A percentile compares a stretch with the other conserved stretches of the same genome.
Conservation (phyloP, 53 echinoderm and acorn worm species). For the Crossaster papposus region DNA sequence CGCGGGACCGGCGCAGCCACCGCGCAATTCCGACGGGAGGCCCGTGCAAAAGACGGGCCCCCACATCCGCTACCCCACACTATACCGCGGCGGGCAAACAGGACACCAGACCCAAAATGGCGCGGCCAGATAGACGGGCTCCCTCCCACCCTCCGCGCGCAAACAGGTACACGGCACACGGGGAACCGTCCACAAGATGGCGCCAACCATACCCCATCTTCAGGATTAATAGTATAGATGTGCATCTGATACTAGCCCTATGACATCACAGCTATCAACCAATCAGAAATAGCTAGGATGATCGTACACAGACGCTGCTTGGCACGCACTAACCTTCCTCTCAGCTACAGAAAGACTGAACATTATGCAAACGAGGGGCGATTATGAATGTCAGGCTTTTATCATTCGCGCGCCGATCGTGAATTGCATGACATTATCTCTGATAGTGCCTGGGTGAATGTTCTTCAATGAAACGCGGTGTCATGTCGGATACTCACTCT, state of each 20-base stretch:
- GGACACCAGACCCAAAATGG: too few species aligned
- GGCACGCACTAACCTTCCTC: not conserved
- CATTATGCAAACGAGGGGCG: slow-evolving; percentile 38
- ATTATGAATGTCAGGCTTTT: not conserved
- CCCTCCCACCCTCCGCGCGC: too few species aligned
- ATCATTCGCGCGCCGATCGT: not conserved
- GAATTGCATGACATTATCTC: not conserved
- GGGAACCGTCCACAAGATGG: too few species aligned
- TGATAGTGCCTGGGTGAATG: not conserved
- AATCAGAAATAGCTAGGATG: slow-evolving; percentile 18
- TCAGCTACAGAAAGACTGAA: slow-evolving; percentile 25
- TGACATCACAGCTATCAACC: slow-evolving; percentile 19
- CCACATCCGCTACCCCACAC: too few species aligned
- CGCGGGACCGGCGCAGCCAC: too few species aligned
- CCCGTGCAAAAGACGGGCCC: too few species aligned
- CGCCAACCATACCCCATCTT: too few species aligned
- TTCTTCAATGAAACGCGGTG: not conserved
- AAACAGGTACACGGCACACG: too few species aligned
- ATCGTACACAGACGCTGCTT: slow-evolving; percentile 13
- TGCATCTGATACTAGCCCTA: slow-evolving; percentile 11
- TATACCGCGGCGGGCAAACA: too few species aligned
- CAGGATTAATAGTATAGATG: too few species aligned
- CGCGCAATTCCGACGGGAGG: too few species aligned
- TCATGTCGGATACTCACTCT: not conserved
- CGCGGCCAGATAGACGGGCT: too few species aligned